These are phyloP conservation scores for Sinocyclocheilus anshuiensis DNA, from an alignment of 2,113 vertebrate species.

Conservation along the genomic window DNA sequence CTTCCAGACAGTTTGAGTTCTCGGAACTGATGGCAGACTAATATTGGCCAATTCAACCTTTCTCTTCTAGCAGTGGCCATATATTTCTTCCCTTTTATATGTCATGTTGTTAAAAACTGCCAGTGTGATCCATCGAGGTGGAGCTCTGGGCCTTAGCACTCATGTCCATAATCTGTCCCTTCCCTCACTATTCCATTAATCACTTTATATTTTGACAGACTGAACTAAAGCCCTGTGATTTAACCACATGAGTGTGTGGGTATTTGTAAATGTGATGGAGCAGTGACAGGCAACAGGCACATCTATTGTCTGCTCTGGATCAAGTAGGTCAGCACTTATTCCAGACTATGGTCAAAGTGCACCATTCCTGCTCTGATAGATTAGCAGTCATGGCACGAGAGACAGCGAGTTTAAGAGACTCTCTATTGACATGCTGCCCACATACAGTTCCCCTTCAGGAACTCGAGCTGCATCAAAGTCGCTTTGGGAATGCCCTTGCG, in stretches of 20 bases:
- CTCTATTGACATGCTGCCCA: slow-evolving; percentile 27
- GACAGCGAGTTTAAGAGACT: not conserved
- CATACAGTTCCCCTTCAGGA: too few relatives aligned
- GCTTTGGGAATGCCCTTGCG: too few relatives aligned
- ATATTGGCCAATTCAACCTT: slow-evolving; percentile 15
- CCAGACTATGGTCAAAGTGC: slow-evolving; percentile 54
- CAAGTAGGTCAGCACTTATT: slow-evolving; percentile 60
- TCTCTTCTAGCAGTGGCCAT: not conserved
- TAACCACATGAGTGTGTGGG: not conserved
- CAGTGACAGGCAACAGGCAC: not conserved
- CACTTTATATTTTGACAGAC: slow-evolving; percentile 28
- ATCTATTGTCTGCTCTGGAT: slow-evolving; percentile 48
- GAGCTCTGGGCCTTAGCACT: not conserved
- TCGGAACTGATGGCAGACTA: slow-evolving; percentile 15
- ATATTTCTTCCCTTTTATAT: slow-evolving; percentile 7
- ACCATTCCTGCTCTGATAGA: slow-evolving; percentile 58
- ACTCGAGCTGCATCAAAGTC: too few relatives aligned
- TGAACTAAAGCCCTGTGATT: slow-evolving; percentile 20
- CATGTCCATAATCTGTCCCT: slow-evolving; percentile 42
- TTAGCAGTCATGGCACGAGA: slow-evolving; percentile 44
- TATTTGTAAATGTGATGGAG: slow-evolving; percentile 28
- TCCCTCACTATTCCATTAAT: slow-evolving; percentile 45
- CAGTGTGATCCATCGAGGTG: slow-evolving; percentile 32
- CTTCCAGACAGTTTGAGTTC: slow-evolving; percentile 27
- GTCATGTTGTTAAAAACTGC: slow-evolving; percentile 31